Evolutionary conservation across 2,797 vertebrate species (phyloP).

Genomic region (Anguilla pacifica): DNA sequence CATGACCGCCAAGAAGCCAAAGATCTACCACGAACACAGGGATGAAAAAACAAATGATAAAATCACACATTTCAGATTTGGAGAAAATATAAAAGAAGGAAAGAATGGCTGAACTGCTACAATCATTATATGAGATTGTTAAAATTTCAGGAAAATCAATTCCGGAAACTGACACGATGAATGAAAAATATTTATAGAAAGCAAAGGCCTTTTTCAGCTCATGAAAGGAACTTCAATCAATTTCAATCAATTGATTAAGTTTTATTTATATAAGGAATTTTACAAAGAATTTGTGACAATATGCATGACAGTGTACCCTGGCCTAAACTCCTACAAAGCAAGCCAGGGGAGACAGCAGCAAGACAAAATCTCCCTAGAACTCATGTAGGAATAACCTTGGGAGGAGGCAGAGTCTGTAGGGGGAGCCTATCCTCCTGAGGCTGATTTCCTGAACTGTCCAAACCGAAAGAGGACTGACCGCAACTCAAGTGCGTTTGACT

Average conservation of each 20-base stretch:
- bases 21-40: slow-evolving; percentile 75
- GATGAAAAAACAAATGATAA: not conserved
- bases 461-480: not conserved
- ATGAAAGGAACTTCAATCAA: not conserved
- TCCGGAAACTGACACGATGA: not conserved
- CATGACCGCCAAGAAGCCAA: slow-evolving; percentile 84
- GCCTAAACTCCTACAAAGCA: not conserved
- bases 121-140: not conserved
- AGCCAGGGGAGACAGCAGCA: not conserved
- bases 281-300: not conserved
- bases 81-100: not conserved
- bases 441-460: not conserved
- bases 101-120: not conserved
- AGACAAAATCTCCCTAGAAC: not conserved
- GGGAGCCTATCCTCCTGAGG: not conserved
- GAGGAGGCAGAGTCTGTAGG: not conserved
- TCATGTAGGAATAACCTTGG: not conserved
- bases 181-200: not conserved
- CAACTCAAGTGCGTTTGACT: not conserved
- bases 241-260: not conserved
- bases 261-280: not conserved
- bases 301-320: not conserved
- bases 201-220: not conserved
- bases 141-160: not conserved
- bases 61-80: not conserved